phyloP scores from a whole-genome alignment of 2,113 vertebrate genomes.

The Mustelus asterias region DNA sequence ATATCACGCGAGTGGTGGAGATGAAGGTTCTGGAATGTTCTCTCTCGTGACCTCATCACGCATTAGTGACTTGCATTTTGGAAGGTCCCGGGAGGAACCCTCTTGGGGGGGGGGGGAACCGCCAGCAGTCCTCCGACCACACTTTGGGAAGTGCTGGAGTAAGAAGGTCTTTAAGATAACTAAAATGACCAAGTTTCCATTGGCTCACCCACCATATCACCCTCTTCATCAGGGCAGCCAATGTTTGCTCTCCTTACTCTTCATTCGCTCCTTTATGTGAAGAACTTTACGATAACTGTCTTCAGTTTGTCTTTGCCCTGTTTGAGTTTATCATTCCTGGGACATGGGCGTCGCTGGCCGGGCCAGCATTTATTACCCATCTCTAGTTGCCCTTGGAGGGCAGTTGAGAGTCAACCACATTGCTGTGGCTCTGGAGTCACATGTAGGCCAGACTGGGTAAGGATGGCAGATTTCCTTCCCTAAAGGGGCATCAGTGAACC shows the following conservation, averaged over 20 bases:
- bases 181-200: background rate
- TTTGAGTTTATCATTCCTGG: background rate
- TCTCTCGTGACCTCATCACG: background rate
- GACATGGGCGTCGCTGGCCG: background rate
- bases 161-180: background rate
- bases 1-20: no score
- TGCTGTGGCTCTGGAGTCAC: no score
- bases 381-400: no score
- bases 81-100: no score
- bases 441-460: no score
- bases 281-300: background rate
- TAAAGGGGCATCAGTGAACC: no score
- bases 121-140: background rate
- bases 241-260: background rate
- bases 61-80: no score
- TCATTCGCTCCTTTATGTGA: background rate
- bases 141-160: background rate
- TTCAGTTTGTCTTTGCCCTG: background rate
- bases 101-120: no score
- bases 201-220: background rate
- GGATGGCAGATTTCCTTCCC: no score
- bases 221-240: background rate
- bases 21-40: background rate
- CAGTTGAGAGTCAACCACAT: no score
- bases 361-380: no score